Conservation (phyloP, 1,140 invertebrate genomes). For the Anastrepha obliqua region DNA sequence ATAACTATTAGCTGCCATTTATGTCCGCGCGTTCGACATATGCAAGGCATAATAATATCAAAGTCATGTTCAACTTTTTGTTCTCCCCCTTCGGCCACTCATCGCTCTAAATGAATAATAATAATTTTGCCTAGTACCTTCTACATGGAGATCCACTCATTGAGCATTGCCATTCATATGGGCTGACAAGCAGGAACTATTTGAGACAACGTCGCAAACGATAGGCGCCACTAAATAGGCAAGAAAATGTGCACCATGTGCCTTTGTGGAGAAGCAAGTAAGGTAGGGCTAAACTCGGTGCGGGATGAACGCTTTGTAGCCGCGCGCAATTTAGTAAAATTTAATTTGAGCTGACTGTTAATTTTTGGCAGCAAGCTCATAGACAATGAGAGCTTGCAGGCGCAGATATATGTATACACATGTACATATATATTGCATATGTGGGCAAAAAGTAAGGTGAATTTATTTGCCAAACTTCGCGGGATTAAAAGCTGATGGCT, state of each 20-base stretch:
- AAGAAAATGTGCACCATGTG: not conserved
- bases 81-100: not conserved
- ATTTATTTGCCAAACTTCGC: too few relatives aligned
- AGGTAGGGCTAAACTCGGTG: too few relatives aligned
- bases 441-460: too few relatives aligned
- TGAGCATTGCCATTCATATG: slow-evolving; percentile 9
- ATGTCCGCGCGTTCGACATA: slow-evolving; percentile 26
- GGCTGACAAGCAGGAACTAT: slow-evolving; percentile 34
- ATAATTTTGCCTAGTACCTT: not conserved
- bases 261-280: too few relatives aligned
- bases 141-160: not conserved
- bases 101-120: slow-evolving; percentile 42
- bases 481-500: too few relatives aligned
- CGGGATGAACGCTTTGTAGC: too few relatives aligned
- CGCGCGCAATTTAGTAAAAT: too few relatives aligned
- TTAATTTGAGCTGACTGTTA: too few relatives aligned
- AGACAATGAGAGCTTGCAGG: too few relatives aligned
- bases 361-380: too few relatives aligned
- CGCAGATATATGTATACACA: too few relatives aligned
- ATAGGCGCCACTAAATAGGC: slow-evolving; percentile 43
- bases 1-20: slow-evolving; percentile 46
- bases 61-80: not conserved
- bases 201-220: slow-evolving; percentile 8
- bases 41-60: slow-evolving; percentile 42
- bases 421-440: too few relatives aligned